Percentiles rank a stretch among this genome's conserved stretches.
phyloP scores from a whole-genome alignment of 2,888 invertebrate species.

The Eupithecia abbreviata region DNA sequence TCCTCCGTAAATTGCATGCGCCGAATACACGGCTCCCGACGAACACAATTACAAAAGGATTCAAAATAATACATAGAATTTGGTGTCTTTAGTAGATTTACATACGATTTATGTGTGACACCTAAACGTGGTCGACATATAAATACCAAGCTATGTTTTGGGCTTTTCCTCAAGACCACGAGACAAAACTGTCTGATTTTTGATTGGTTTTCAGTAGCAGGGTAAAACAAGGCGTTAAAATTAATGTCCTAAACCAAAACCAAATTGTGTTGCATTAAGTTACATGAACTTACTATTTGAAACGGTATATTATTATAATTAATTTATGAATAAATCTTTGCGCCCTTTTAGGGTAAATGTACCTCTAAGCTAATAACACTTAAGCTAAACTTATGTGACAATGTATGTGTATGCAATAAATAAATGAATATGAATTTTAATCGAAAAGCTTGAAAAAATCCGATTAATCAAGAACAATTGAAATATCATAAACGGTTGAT shows the following conservation, averaged over 20 bases:
- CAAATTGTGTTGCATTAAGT: neutral
- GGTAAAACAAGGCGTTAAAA: neutral
- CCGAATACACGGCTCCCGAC: slow-evolving; percentile 25
- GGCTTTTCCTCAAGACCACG: neutral
- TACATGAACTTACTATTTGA: too few relatives aligned
- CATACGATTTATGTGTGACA: slow-evolving; percentile 12
- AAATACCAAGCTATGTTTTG: neutral
- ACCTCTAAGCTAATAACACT: too few relatives aligned
- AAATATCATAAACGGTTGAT: slow-evolving; percentile 14
- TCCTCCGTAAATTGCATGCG: slow-evolving; percentile 50
- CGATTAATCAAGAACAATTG: neutral
- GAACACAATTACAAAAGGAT: slow-evolving; percentile 37
- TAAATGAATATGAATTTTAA: neutral
- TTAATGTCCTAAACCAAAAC: neutral
- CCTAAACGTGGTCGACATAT: neutral
- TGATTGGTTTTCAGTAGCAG: neutral
- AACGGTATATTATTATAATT: too few relatives aligned
- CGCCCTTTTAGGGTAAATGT: too few relatives aligned
- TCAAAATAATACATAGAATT: slow-evolving; percentile 31
- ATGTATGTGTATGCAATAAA: too few relatives aligned
- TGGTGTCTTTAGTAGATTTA: slow-evolving; percentile 9
- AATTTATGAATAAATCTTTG: too few relatives aligned
- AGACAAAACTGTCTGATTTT: neutral
- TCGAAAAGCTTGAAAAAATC: neutral
- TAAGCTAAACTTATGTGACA: too few relatives aligned